These are phyloP conservation scores for Smithornis capensis DNA, from an alignment of 2,113 vertebrate genomes.

Conservation along the genomic window DNA sequence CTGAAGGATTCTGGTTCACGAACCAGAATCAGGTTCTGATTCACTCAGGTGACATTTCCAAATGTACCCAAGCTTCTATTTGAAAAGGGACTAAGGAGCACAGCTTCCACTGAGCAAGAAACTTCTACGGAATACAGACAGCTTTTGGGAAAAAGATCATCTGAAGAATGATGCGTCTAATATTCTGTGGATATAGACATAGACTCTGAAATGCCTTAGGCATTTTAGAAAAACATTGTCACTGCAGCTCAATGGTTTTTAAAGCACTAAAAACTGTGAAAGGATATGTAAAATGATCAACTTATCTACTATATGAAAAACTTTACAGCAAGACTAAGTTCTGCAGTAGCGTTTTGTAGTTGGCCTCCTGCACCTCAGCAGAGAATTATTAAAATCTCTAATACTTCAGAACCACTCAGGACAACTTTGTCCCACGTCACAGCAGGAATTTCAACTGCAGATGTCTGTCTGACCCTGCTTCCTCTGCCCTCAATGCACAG, in stretches of 20 bases:
- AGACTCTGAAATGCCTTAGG: background rate
- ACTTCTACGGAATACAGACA: background rate
- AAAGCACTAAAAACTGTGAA: background rate
- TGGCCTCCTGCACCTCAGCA: background rate
- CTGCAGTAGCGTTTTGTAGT: background rate
- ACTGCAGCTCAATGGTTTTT: background rate
- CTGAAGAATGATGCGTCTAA: background rate
- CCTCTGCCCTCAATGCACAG: background rate
- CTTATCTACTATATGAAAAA: background rate
- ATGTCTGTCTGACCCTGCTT: background rate
- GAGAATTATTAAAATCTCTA: background rate
- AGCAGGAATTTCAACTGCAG: background rate
- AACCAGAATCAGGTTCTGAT: background rate
- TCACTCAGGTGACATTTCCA: background rate
- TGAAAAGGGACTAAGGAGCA: background rate
- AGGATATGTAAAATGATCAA: background rate
- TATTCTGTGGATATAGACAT: background rate
- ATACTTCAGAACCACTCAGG: background rate
- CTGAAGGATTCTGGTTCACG: background rate
- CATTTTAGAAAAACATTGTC: background rate
- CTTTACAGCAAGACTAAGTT: background rate
- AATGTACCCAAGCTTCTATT: background rate
- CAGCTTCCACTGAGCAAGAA: background rate
- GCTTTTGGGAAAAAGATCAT: background rate
- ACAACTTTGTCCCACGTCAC: background rate